Percentiles rank a stretch among this genome's conserved stretches.
These are phyloP conservation scores for Coilia nasus DNA, from an alignment of 2,797 vertebrate species.

Conservation along the genomic window DNA sequence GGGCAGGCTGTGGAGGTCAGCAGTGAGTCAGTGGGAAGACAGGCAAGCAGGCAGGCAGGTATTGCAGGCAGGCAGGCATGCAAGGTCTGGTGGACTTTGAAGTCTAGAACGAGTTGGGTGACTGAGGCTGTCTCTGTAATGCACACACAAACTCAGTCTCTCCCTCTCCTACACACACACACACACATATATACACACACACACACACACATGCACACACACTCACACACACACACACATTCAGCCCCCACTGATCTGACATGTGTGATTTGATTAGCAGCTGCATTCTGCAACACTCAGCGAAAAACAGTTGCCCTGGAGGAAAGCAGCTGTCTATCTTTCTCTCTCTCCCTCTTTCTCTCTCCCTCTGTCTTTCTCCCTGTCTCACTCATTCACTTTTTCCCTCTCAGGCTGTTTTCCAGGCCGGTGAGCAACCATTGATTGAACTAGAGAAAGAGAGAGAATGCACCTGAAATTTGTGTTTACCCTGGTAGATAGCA, in stretches of 20 bases:
- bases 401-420: slow-evolving; percentile 25
- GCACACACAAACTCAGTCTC: not conserved
- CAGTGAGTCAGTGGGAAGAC: not conserved
- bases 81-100: slow-evolving; percentile 22
- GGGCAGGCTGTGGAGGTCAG: not conserved
- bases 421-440: slow-evolving; percentile 60
- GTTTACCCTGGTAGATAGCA: slow-evolving; percentile 60
- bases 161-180: slow-evolving; percentile 27
- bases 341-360: slow-evolving; percentile 1
- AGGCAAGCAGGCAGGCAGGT: not conserved
- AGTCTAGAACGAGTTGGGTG: not conserved
- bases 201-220: not conserved
- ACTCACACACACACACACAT: not conserved
- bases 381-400: slow-evolving; percentile 39
- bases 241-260: slow-evolving; percentile 65
- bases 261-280: slow-evolving; percentile 77
- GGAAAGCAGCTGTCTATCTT: slow-evolving; percentile 63
- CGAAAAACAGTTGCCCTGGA: slow-evolving; percentile 72
- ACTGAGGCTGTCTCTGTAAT: slow-evolving; percentile 2
- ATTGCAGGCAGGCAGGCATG: not conserved
- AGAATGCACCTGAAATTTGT: slow-evolving; percentile 49
- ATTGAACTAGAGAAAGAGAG: slow-evolving; percentile 63
- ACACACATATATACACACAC: not conserved
- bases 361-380: slow-evolving; percentile 51
- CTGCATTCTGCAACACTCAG: slow-evolving; percentile 72